Base-by-base conservation (phyloP, 2,113 vertebrate species). In the Kryptolebias marmoratus region DNA sequence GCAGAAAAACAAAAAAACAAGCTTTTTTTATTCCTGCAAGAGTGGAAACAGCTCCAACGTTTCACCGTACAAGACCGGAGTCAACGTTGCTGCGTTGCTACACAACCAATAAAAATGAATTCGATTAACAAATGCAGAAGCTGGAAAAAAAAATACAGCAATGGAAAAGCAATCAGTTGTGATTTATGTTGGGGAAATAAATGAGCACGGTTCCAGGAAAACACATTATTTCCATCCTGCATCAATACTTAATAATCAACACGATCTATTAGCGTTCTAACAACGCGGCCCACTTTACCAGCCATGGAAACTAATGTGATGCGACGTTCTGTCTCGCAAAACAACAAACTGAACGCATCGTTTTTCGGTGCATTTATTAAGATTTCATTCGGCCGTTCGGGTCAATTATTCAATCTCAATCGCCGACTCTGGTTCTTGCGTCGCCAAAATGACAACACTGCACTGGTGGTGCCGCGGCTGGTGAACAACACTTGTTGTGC, bases 361-460 rank as follows among this genome's bases (percentile, higher is more conserved):
- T 39, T 7, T 13, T 22, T 36, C 11, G 8, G 1, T 44, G 22
- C 11, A 55, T 6, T 55, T 55, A 55, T 13, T 14, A 11, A 31
- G 30, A 31, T 1, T 31, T 31, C 31, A 14, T 56, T 56, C 88
- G 79, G 77, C 58, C 80, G 8, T 81, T 82, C 55, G 82, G 81
- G 90, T 87, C 83, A 89, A 80, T 88, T 85, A 83, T 74, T 80
- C 82, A 55, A 66, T 71, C 71, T 72, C 72, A 31, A 79, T 82
- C 81, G 82, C 77, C 52, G 52, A 71, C 63, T 77, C 69, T 77
- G 18, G 62, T 68, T 67, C 71, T 74, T 58, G 70, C 75, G 62
- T 50, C 62, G 61, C 15, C 63, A 87, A 88, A 90, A 85, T 71
- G 70, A 66, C 56, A 73, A 75, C 71, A 67, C 76, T 91, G 81